Percentiles rank a stretch among this genome's conserved stretches.
Conservation (phyloP, 2,797 vertebrate species). For the Lagodon rhomboides region DNA sequence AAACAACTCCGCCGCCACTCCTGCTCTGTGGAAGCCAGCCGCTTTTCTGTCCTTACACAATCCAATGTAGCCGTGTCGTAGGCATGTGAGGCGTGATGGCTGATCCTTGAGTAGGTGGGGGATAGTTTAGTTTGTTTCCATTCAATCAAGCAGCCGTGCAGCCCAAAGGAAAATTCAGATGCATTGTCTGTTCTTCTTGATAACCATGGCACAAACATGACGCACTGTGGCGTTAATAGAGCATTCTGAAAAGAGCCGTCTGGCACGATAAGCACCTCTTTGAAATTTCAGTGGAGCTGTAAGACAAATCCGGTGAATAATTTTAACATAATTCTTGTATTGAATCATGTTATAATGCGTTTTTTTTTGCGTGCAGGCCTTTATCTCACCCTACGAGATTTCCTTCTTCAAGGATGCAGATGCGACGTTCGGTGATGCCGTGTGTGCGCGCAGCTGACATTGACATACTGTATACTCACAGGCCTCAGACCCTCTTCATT, state of each 20-base stretch:
- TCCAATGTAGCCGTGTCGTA: not conserved
- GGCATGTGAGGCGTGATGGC: not conserved
- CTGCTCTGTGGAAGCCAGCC: constrained; percentile 6
- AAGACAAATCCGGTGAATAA: not conserved
- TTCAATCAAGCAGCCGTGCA: constrained; percentile 10
- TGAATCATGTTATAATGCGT: not conserved
- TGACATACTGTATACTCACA: constrained; percentile 25
- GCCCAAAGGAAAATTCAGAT: constrained; percentile 1
- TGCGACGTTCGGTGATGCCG: not conserved
- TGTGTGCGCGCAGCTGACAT: not conserved
- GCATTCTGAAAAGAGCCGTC: not conserved
- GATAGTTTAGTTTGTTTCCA: not conserved
- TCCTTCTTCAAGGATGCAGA: constrained; percentile 4
- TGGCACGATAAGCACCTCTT: not conserved
- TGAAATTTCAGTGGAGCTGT: not conserved
- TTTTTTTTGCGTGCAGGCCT: not conserved
- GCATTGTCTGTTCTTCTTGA: not conserved
- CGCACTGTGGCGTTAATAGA: not conserved
- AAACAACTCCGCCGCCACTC: constrained; percentile 55
- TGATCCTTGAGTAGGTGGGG: not conserved
- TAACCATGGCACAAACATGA: not conserved
- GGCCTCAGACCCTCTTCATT: constrained; percentile 34
- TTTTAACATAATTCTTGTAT: not conserved
- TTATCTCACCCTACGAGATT: not conserved
- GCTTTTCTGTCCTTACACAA: not conserved